Percentiles rank a stretch among this genome's conserved stretches.
Conservation (phyloP, 2,797 vertebrate species). For the Meda fulgida region DNA sequence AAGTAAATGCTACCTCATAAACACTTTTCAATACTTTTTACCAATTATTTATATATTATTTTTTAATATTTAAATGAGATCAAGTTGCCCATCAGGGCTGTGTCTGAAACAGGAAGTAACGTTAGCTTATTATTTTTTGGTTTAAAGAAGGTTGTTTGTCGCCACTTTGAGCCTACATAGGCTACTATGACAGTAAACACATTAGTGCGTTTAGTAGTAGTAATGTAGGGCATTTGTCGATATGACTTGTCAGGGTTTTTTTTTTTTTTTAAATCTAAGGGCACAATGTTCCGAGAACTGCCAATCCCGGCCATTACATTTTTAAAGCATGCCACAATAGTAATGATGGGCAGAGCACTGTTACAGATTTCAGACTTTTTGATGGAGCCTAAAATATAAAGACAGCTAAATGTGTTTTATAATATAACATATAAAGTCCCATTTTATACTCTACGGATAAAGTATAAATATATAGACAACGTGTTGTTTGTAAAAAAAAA, state of each 20-base stretch:
- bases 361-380: background rate
- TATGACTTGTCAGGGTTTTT: background rate
- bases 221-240: background rate
- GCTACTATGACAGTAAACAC: background rate
- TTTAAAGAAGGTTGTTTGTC: background rate
- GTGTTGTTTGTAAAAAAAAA: background rate
- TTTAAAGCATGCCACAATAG: background rate
- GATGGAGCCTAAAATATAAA: background rate
- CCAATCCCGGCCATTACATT: background rate
- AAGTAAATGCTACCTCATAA: constrained; percentile 2
- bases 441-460: too few species aligned
- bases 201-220: background rate
- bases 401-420: background rate
- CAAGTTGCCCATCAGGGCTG: background rate
- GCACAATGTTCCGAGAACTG: background rate
- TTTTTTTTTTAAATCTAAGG: background rate
- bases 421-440: background rate
- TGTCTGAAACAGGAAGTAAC: constrained; percentile 39
- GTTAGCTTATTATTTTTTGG: background rate
- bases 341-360: background rate
- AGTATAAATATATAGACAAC: background rate
- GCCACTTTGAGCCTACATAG: background rate
- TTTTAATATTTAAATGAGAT: background rate
- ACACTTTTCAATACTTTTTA: background rate
- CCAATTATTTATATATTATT: too few species aligned